These are phyloP conservation scores for Ophthalmotilapia sp. DNA, from an alignment of 2,113 vertebrate species.

Conservation along the genomic window DNA sequence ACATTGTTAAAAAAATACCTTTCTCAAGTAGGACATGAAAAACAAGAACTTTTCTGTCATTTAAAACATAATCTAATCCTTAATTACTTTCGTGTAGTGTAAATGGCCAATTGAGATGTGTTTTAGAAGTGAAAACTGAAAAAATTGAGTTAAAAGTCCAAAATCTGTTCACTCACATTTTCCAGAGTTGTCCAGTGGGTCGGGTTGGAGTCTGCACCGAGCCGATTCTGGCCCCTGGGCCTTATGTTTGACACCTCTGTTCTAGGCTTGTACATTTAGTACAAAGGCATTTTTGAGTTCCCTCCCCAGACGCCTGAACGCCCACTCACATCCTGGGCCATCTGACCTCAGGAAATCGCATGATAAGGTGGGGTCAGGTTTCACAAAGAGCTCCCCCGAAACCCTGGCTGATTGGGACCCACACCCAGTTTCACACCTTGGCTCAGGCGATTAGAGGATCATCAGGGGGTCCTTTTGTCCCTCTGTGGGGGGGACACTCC, in stretches of 20 bases:
- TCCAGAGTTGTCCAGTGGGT: neutral
- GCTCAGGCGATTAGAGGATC: neutral
- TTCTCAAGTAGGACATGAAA: neutral
- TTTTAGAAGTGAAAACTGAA: neutral
- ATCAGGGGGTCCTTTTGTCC: neutral
- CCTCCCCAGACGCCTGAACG: neutral
- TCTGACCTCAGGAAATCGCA: neutral
- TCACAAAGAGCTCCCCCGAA: neutral
- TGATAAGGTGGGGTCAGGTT: neutral
- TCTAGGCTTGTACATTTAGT: neutral
- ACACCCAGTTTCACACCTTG: neutral
- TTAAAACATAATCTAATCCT: neutral
- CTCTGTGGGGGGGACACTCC: neutral
- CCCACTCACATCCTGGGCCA: neutral
- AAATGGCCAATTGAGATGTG: neutral
- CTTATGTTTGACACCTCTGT: neutral
- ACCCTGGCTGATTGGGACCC: neutral
- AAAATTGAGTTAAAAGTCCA: neutral
- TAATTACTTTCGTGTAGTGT: neutral
- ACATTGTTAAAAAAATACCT: neutral
- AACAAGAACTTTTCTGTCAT: neutral
- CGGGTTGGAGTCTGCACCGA: rapidly evolving
- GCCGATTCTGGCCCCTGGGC: neutral
- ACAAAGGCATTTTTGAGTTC: neutral
- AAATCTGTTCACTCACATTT: neutral